Conservation (phyloP, 1,140 invertebrate genomes). For the Meloidogyne chitwoodi region DNA sequence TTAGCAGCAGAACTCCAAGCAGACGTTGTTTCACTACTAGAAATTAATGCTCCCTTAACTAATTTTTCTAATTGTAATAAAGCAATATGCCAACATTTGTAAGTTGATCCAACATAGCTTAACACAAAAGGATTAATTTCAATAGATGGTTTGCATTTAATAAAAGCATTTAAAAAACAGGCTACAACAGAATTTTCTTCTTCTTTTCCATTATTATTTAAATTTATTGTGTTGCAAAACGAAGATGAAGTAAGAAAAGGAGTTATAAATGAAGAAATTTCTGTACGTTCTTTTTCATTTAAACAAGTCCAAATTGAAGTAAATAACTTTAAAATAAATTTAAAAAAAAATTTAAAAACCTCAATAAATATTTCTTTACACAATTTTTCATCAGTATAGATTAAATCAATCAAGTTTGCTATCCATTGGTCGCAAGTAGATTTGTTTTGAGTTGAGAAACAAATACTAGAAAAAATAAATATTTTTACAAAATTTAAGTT, state of each 20-base stretch:
- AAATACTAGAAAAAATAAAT: background rate
- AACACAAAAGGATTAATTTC: conserved; percentile 27
- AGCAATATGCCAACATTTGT: conserved; percentile 31
- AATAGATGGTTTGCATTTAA: conserved; percentile 26
- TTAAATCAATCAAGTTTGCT: conserved; percentile 14
- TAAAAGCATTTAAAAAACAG: conserved; percentile 29
- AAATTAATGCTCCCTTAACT: conserved; percentile 12
- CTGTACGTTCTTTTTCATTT: conserved; percentile 10
- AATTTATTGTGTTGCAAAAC: conserved; percentile 10
- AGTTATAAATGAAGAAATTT: conserved; percentile 3
- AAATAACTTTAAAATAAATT: conserved; percentile 13
- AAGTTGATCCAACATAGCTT: conserved; percentile 31
- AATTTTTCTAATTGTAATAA: conserved; percentile 16
- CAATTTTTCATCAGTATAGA: conserved; percentile 10
- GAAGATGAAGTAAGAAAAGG: conserved; percentile 24
- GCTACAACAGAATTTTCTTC: conserved; percentile 14
- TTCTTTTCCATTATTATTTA: background rate
- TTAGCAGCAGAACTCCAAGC: conserved; percentile 15
- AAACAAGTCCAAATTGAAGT: conserved; percentile 23
- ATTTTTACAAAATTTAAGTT: background rate
- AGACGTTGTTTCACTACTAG: conserved; percentile 10
- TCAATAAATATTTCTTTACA: conserved; percentile 27
- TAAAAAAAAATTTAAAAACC: conserved; percentile 3
- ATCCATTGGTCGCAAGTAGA: background rate
- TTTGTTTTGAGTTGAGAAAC: background rate